Evolutionary conservation across 2,888 invertebrate species (phyloP), one percentile per base, ranked within the genome.

Genomic region (Torymus aiolomorphi): DNA sequence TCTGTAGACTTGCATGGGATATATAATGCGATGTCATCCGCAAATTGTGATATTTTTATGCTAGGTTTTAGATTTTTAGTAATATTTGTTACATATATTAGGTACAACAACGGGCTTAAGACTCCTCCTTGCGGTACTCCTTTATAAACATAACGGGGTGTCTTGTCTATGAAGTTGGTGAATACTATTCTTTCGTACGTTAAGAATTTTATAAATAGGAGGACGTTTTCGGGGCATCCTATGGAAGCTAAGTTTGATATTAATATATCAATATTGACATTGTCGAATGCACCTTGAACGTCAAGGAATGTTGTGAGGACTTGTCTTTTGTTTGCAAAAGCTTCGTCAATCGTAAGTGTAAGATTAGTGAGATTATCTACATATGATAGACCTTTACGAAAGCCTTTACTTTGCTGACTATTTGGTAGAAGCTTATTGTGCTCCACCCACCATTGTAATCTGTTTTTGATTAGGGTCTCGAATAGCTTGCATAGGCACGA

Each of bases 111-210:
- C 0, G 80, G 81, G 20, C 77, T 80, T 18, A 83, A 78, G 12
- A 82, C 83, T 51, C 80, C 83, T 8, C 82, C 80, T 67, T 82
- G 82, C 0, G 79, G 81, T 5, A 82, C 81, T 2, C 82, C 82
- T 59, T 82, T 82, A 14, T 54, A 61, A 57, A 79, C 13, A n/a
- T 49, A 69, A 65, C 59, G 8, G 8, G n/a, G n/a, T n/a, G n/a
- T n/a, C n/a, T 51, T n/a, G 24, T 71, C 59, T 8, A 70, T 66
- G 24, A 71, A 80, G 10, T 62, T 66, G 0, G 77, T 3, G 2
- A n/a, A 16, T 11, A 12, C 54, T 24, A 14, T 20, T 24, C 57
- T 57, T 13, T 31, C n/a, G 16, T 11, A 8, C 2, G 8, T 57
- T 11, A 24, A 20, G 42, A 70, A 70, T n/a, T 57, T 24, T 13